Base-by-base conservation (phyloP, 2,888 invertebrate species). In the Metellina segmentata region DNA sequence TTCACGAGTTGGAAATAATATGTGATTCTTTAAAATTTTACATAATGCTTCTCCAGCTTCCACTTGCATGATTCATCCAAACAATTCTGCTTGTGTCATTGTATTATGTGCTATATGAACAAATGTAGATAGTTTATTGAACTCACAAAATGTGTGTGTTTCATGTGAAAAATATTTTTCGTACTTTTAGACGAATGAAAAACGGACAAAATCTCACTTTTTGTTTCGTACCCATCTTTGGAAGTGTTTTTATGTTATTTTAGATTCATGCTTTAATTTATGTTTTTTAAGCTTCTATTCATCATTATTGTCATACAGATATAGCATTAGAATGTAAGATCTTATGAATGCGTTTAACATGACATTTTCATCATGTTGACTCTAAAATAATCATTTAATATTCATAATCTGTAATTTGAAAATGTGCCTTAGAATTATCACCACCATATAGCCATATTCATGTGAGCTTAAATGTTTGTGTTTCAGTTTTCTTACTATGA, bases 51-150 rank as follows among this genome's bases (percentile, higher is more conserved):
- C 16, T 61, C 61, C 61, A 61, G 16, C 61, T 7, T 61, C 61
- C 16, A 34, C 34, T 1, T 11, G 61, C 61, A 61, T 61, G 11
- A 61, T 61, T 61, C 61, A 61, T 61, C 61, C 16, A 16, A 61
- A 16, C 8, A 11, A 49, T 77, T 77, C n/a, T 77, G 49, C 49
- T 49, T 51, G 9, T 72, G 7, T 48, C 49, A 16, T 49, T 72
- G 72, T 34, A 0, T 49, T n/a, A 61, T 79, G 48, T 79, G 61
- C 34, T 79, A 61, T 61, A 77, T 34, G 79, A 79, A 79, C 79
- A 79, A 79, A 79, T 79, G 79, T 79, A 79, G 61, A 79, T 79
- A 79, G n/a, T 34, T 79, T 34, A 6, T 61, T 7, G 53, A 20
- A 34, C 34, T 61, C 79, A 79, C 16, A 61, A 61, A n/a, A n/a